These are phyloP conservation scores for Pituophis catenifer DNA, from an alignment of 2,113 vertebrate species.

Conservation along the genomic window DNA sequence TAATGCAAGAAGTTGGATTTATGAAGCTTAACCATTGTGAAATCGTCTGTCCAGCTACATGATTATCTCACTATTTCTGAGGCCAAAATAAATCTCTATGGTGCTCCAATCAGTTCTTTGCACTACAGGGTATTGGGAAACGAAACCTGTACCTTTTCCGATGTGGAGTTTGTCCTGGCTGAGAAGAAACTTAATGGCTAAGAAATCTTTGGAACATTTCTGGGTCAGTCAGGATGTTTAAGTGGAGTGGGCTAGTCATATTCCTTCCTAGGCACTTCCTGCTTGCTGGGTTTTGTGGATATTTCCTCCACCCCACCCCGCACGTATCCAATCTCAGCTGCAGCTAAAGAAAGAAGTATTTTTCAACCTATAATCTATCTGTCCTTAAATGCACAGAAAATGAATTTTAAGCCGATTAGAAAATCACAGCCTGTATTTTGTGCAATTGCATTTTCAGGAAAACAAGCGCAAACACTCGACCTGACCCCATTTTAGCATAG, in stretches of 20 bases:
- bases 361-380: background rate
- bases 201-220: background rate
- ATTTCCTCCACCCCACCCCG: no score
- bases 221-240: background rate
- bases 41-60: background rate
- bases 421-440: background rate
- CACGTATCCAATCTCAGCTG: background rate
- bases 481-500: fast-evolving
- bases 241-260: background rate
- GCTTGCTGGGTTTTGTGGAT: background rate
- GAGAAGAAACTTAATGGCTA: background rate
- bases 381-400: background rate
- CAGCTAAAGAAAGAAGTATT: background rate
- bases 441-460: background rate
- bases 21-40: background rate
- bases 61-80: background rate
- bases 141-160: background rate
- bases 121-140: background rate
- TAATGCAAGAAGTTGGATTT: background rate
- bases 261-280: background rate
- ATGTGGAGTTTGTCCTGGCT: background rate
- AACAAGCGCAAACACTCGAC: background rate
- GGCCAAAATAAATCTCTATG: background rate
- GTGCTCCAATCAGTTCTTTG: background rate
- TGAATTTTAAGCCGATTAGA: background rate